Evolutionary conservation across 2,797 vertebrate genomes (phyloP).

Genomic region (Eulemur coronatus): DNA sequence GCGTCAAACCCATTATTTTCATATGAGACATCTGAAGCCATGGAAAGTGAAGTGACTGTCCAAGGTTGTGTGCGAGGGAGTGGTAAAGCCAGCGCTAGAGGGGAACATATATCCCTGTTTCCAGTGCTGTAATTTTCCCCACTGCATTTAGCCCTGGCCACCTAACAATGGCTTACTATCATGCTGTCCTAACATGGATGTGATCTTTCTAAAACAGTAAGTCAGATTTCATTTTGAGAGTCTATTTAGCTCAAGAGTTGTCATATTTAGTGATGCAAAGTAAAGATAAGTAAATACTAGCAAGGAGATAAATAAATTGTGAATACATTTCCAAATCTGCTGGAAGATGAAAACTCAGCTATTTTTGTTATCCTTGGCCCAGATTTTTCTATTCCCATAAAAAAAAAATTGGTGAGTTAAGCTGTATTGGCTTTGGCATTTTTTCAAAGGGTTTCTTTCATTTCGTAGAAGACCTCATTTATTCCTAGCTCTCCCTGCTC

Average conservation of each 20-base stretch:
- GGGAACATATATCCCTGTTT: neutral
- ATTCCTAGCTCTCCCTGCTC: conserved; percentile 59
- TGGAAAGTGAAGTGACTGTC: neutral
- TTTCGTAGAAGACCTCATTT: conserved; percentile 74
- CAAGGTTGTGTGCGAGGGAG: neutral
- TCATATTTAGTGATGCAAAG: neutral
- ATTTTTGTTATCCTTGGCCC: conserved; percentile 64
- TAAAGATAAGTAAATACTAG: neutral
- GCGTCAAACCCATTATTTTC: neutral
- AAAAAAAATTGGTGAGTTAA: conserved; percentile 53
- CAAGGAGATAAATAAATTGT: conserved; percentile 34
- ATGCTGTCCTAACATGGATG: neutral
- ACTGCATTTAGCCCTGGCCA: neutral
- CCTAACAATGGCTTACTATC: neutral
- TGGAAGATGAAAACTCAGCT: conserved; percentile 62
- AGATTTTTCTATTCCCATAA: conserved; percentile 67
- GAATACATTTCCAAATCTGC: conserved; percentile 46
- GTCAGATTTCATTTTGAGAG: conserved; percentile 17
- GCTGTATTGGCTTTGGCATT: conserved; percentile 71
- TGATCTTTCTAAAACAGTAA: conserved; percentile 7
- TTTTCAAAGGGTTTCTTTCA: conserved; percentile 73
- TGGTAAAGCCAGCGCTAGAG: neutral
- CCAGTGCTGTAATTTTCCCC: neutral
- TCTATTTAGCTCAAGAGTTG: neutral
- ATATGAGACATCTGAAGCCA: neutral